Evolutionary conservation across 2,888 invertebrate genomes (phyloP), one percentile per base, ranked within the genome.

Genomic region (Mycalesis mineus): DNA sequence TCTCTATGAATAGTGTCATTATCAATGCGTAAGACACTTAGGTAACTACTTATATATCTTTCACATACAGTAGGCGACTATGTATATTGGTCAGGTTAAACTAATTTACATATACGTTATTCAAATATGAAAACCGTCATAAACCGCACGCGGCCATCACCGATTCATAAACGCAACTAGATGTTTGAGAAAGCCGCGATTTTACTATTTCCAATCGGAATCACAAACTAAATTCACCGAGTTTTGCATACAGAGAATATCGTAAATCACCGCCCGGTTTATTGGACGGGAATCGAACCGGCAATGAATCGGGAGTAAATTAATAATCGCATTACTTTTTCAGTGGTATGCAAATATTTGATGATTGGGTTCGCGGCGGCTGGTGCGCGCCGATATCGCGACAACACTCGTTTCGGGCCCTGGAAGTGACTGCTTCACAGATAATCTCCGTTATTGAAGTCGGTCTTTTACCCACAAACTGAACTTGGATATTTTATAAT

Each of bases 281-380:
- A 75, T 75, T 74, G 78, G 74, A 76, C 75, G 73, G 73, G 77
- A 74, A 82, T 77, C 73, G 78, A 77, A 78, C 73, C 67, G 68
- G 64, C 64, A 65, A 73, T 86, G 87, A 88, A 88, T 84, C 76
- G 84, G 67, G 76, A 73, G 80, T 77, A 87, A 88, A 89, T 89
- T 88, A 88, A 87, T 88, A 89, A 89, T 86, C 79, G 82, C 80
- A 87, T 89, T 88, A 89, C 84, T 88, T 87, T 88, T 88, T 84
- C 84, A 82, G 73, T 69, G 77, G 80, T 78, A 87, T 86, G 86
- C 84, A 89, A 88, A 88, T 88, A 86, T 88, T 87, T 86, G 84
- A 83, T 82, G 87, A 84, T 84, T 85, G 84, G 80, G 73, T 29
- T 22, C 31, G 55, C 65, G 81, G 84, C 76, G 80, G 75, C 75